A percentile compares a stretch with the other conserved stretches of the same genome.
These are phyloP conservation scores for Phyllotreta cruciferae DNA, from an alignment of 2,888 invertebrate species.

Conservation along the genomic window DNA sequence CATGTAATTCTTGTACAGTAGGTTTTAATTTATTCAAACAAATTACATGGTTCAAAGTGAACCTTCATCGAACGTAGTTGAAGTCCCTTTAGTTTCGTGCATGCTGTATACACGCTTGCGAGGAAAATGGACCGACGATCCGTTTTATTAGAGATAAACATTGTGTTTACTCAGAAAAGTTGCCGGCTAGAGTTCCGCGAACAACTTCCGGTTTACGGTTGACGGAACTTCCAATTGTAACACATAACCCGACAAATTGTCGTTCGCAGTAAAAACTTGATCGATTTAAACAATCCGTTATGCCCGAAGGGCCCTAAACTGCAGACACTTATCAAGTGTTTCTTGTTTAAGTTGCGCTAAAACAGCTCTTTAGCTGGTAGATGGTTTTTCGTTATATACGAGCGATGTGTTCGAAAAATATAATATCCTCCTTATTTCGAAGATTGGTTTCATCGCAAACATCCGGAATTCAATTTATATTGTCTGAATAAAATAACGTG, in stretches of 20 bases:
- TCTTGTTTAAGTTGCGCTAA: slow-evolving; percentile 9
- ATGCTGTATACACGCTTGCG: background rate
- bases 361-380: too few relatives aligned
- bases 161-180: slow-evolving; percentile 1
- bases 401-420: too few relatives aligned
- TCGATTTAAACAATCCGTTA: slow-evolving; percentile 50
- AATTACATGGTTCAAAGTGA: too few relatives aligned
- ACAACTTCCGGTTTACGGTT: slow-evolving; percentile 4
- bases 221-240: slow-evolving; percentile 26
- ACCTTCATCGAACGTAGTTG: too few relatives aligned
- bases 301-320: slow-evolving; percentile 40
- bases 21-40: too few relatives aligned
- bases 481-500: too few relatives aligned
- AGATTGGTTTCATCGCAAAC: too few relatives aligned
- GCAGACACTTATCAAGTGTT: slow-evolving; percentile 41
- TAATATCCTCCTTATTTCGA: too few relatives aligned
- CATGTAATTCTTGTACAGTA: too few relatives aligned
- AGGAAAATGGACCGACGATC: slow-evolving; percentile 1
- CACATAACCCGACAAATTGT: slow-evolving; percentile 46
- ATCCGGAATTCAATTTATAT: too few relatives aligned
- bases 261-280: slow-evolving; percentile 50
- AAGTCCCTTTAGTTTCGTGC: too few relatives aligned
- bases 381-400: background rate
- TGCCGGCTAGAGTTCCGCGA: too few relatives aligned
- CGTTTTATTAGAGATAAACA: slow-evolving; percentile 5